Base-by-base conservation (phyloP, 2,888 invertebrate genomes). In the Agonopterix heracliana region DNA sequence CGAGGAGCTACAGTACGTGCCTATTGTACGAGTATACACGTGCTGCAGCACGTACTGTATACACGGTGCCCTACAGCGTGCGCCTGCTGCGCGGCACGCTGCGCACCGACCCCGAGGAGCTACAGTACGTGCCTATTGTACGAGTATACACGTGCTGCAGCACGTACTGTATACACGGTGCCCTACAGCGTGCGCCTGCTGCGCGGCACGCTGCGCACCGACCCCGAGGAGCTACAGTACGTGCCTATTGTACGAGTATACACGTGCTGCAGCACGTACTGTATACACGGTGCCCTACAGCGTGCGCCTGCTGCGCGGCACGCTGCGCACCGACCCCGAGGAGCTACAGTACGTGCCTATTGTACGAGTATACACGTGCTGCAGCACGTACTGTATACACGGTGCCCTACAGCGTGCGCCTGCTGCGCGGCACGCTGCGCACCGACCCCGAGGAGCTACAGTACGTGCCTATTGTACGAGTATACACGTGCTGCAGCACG, bases 61-160 rank as follows among this genome's bases (percentile, higher is more conserved):
- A n/a, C n/a, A n/a, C n/a, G n/a, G 56, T 79, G 72, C 79, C 81
- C 45, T 84, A 74, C 78, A 71, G 73, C 66, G 66, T 82, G 74
- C 77, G 75, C 5, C 64, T 85, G 61, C 54, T 72, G 69, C 76
- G 72, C 49, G 80, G 78, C 63, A 68, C 74, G 56, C 67, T 79
- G 49, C 52, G 48, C 44, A 59, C 70, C 35, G 36, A 47, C 34
- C 77, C 78, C 11, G 26, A 3, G 9, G 47, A 56, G 10, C 53
- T 79, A 45, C 70, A 76, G 78, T 79, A 36, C 61, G 77, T 66
- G n/a, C n/a, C n/a, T n/a, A 47, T 2, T 34, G 11, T 11, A 10
- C n/a, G n/a, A n/a, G 7, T 26, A 26, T 26, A 26, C 26, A 26
- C 26, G 26, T 7, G 5, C 5, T 26, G 7, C 5, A 7, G 26